Evolutionary conservation across 2,888 invertebrate genomes (phyloP).

Genomic region (Entomobrya proxima): DNA sequence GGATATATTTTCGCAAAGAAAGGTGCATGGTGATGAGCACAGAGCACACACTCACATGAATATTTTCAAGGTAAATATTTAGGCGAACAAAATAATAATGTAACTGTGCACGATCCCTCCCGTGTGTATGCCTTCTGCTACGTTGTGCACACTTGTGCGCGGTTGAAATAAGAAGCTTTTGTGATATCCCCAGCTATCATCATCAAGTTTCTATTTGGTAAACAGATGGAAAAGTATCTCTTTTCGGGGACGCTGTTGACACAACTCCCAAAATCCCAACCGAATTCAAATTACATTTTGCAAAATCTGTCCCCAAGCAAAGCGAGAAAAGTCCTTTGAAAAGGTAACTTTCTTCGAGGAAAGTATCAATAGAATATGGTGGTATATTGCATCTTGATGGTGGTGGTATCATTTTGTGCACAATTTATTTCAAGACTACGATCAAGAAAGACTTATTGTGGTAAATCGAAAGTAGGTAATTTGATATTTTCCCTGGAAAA

Average conservation of each 20-base stretch:
- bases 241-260: constrained; percentile 8
- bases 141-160: not conserved
- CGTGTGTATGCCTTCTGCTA: not conserved
- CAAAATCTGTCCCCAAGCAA: not conserved
- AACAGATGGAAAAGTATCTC: not conserved
- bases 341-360: too few species aligned
- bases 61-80: constrained; percentile 4
- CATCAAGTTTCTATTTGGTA: not conserved
- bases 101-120: not conserved
- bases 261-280: constrained; percentile 16
- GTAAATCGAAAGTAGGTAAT: too few species aligned
- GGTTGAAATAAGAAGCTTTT: constrained; percentile 21
- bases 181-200: not conserved
- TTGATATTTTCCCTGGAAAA: too few species aligned
- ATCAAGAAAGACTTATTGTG: too few species aligned
- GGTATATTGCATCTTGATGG: not conserved
- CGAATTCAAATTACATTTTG: constrained; percentile 22
- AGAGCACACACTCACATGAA: not conserved
- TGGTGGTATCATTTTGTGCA: not conserved
- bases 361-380: not conserved
- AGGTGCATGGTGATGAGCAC: not conserved
- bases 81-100: constrained; percentile 25
- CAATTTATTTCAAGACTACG: not conserved
- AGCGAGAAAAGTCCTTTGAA: not conserved
- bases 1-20: not conserved